Percentiles rank a stretch among this genome's conserved stretches.
phyloP scores from a whole-genome alignment of 2,113 vertebrate genomes.

The Gallinago jamesoni region DNA sequence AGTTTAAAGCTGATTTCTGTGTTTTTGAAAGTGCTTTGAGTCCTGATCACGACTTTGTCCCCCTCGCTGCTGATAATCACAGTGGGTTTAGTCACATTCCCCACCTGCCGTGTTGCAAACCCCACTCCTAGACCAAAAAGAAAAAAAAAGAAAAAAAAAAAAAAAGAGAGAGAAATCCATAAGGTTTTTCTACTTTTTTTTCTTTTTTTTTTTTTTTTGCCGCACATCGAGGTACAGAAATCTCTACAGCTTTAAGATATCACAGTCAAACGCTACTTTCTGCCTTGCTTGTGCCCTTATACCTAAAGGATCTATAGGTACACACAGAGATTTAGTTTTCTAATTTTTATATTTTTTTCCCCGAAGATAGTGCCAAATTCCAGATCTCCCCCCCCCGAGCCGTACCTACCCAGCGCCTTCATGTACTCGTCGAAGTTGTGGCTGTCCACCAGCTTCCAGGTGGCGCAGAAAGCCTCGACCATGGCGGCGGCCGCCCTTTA shows the following conservation, averaged over 20 bases:
- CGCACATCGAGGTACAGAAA: neutral
- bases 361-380: neutral
- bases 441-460: conserved; percentile 91
- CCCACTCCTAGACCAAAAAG: conserved; percentile 80
- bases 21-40: conserved; percentile 91
- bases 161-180: neutral
- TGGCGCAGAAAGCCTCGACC: conserved; percentile 92
- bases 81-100: conserved; percentile 91
- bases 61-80: conserved; percentile 90
- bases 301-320: neutral
- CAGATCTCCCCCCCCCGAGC: neutral
- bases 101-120: conserved; percentile 90
- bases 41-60: conserved; percentile 84
- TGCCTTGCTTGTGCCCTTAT: neutral
- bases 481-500: conserved; percentile 66
- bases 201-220: too few species aligned
- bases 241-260: neutral
- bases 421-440: conserved; percentile 95
- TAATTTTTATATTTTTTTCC: neutral
- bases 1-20: conserved; percentile 91
- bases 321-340: too few species aligned
- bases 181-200: neutral
- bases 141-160: too few species aligned
- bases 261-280: neutral
- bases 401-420: conserved; percentile 88